Conservation (phyloP, 1,140 invertebrate genomes). For the Olivierus martensii region DNA sequence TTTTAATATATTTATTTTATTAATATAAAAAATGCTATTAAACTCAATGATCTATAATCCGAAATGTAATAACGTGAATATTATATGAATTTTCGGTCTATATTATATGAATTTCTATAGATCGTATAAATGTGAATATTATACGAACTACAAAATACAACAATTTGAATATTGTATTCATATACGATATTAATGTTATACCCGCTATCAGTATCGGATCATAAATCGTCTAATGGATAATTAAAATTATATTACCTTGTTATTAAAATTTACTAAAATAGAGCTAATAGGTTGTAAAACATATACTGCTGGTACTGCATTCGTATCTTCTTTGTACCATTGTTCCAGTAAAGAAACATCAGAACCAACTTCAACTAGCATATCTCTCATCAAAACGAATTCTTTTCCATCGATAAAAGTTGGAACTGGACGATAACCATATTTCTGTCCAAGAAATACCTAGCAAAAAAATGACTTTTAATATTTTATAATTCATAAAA, state of each 20-base stretch:
- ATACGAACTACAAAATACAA: too few species aligned
- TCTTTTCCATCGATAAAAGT: slow-evolving; percentile 88
- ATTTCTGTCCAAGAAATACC: slow-evolving; percentile 95
- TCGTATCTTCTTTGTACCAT: slow-evolving; percentile 95
- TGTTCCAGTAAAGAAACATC: slow-evolving; percentile 74
- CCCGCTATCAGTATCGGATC: too few species aligned
- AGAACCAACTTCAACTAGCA: slow-evolving; percentile 51
- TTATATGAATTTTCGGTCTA: too few species aligned
- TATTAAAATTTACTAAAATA: slow-evolving; percentile 94
- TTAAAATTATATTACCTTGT: slow-evolving; percentile 54
- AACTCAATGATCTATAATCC: too few species aligned
- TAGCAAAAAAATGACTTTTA: slow-evolving; percentile 27
- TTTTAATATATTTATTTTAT: not conserved
- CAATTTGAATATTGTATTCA: too few species aligned
- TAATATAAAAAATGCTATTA: too few species aligned
- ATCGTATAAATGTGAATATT: too few species aligned
- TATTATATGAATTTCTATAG: too few species aligned
- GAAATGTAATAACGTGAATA: too few species aligned
- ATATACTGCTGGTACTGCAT: slow-evolving; percentile 77
- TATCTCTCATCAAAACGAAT: slow-evolving; percentile 67
- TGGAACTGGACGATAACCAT: slow-evolving; percentile 92
- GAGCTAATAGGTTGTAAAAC: slow-evolving; percentile 94
- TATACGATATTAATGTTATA: too few species aligned
- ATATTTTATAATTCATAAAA: too few species aligned
- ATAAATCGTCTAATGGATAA: too few species aligned